These are phyloP conservation scores for Lacanobia wlatinum DNA, from an alignment of 2,888 invertebrate genomes.

Conservation along the genomic window DNA sequence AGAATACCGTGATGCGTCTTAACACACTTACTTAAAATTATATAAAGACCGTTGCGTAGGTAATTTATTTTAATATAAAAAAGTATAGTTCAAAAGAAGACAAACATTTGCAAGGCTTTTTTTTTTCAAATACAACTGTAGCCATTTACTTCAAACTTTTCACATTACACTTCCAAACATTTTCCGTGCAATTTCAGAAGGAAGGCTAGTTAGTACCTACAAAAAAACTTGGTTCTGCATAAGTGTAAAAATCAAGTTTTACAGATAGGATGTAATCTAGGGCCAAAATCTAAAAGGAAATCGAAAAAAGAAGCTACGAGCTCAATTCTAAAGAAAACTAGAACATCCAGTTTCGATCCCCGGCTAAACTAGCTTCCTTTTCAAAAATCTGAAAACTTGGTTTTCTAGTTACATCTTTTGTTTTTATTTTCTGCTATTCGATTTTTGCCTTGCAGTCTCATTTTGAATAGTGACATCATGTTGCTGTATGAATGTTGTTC, in stretches of 20 bases:
- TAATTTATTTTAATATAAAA: slow-evolving; percentile 1
- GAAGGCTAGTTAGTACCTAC: slow-evolving; percentile 9
- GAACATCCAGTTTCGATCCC: neutral
- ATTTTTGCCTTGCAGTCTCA: neutral
- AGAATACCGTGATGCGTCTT: neutral
- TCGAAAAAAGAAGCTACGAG: neutral
- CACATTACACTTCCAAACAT: slow-evolving; percentile 33
- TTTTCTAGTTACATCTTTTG: slow-evolving; percentile 1
- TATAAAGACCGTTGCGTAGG: neutral
- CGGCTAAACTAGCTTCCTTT: slow-evolving; percentile 21
- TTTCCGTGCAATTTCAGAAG: slow-evolving; percentile 12
- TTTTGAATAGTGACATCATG: neutral
- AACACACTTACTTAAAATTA: neutral
- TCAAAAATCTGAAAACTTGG: neutral
- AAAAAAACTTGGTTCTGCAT: slow-evolving; percentile 1
- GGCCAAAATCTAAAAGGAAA: neutral
- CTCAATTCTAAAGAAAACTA: slow-evolving; percentile 24
- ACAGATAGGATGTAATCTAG: neutral
- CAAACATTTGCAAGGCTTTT: slow-evolving; percentile 10
- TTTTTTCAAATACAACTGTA: slow-evolving; percentile 27
- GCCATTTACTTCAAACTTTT: slow-evolving; percentile 45
- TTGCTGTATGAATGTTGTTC: neutral
- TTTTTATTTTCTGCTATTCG: neutral
- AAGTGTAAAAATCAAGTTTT: neutral
- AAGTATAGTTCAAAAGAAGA: neutral